Evolutionary conservation across 2,888 invertebrate species (phyloP).

Genomic region (Eurois occulta): DNA sequence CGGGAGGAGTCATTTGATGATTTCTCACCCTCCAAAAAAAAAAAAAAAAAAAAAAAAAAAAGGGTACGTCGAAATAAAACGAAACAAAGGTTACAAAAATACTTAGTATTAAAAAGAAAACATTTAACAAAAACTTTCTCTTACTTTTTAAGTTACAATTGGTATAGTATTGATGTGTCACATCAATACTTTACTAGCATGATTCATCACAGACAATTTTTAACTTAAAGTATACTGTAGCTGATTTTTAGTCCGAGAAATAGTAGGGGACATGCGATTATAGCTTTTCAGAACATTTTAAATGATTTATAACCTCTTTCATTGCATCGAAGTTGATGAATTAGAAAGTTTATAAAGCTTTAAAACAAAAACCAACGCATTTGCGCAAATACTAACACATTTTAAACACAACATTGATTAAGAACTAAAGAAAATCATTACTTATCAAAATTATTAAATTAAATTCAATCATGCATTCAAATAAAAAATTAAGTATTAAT

Average conservation of each 20-base stretch:
- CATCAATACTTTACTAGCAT: constrained; percentile 61
- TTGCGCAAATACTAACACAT: constrained; percentile 9
- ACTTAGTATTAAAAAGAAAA: constrained; percentile 71
- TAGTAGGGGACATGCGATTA: constrained; percentile 12
- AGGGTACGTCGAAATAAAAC: constrained; percentile 38
- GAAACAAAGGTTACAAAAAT: constrained; percentile 67
- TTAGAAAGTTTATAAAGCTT: constrained; percentile 25
- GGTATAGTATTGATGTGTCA: constrained; percentile 54
- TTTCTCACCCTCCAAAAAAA: no score
- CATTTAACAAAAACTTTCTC: constrained; percentile 71
- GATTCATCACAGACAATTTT: constrained; percentile 69
- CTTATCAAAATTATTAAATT: constrained; percentile 13
- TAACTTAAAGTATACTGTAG: constrained; percentile 45
- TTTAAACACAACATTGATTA: constrained; percentile 27
- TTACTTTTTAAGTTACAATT: constrained; percentile 70
- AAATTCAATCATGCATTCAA: constrained; percentile 10
- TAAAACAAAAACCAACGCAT: constrained; percentile 30
- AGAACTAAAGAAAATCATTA: constrained; percentile 11
- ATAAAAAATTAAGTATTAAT: not conserved
- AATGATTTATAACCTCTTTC: constrained; percentile 8
- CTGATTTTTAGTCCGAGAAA: constrained; percentile 35
- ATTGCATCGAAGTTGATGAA: constrained; percentile 2
- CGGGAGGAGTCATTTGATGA: no score
- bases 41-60: no score
- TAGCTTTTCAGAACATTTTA: constrained; percentile 18